Evolutionary conservation across 1,140 invertebrate species (phyloP), one percentile per base, ranked within the genome.

Genomic region (Drosophila rufa): DNA sequence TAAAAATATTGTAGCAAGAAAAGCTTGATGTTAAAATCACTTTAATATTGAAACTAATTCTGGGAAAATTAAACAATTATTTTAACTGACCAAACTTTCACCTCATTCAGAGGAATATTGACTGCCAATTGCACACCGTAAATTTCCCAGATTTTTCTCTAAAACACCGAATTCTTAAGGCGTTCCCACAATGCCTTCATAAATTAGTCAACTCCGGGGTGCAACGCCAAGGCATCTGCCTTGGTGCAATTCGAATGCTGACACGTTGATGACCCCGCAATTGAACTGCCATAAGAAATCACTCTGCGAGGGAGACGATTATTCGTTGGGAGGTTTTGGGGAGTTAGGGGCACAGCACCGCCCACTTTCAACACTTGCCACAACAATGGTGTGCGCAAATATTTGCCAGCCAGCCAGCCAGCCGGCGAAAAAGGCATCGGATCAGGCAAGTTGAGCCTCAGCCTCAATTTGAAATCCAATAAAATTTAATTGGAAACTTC

Each of bases 401-500:
- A 91, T 91, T 91, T 91, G 69, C 89, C 80, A 75, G 68, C 53
- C 70, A 62, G 42, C 47, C 58, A 64, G 64, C 33, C 36, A 70
- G 55, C 56, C 33, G 46, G 33, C 36, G 50, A 33, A 40, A 62
- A 75, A 75, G 78, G 46, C 64, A 76, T 70, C 47, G 68, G 82
- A 86, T 87, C 83, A 81, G 79, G 36, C 36, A 4, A 74, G 57
- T 46, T 59, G 64, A 58, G 61, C 45, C 67, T 71, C 80, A 80
- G 80, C 80, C 81, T 89, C 84, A 89, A 89, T 89, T 89, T 89
- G 85, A 89, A 90, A 85, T 90, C 75, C 84, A 91, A 91, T 91
- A 91, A 91, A 91, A 91, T 91, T 91, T 91, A 91, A 91, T 91
- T 91, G 89, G 89, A 91, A 91, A 91, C 89, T 91, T 91, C 89